These are phyloP conservation scores for Acanthisitta chloris DNA, from an alignment of 2,113 vertebrate species.

Conservation along the genomic window DNA sequence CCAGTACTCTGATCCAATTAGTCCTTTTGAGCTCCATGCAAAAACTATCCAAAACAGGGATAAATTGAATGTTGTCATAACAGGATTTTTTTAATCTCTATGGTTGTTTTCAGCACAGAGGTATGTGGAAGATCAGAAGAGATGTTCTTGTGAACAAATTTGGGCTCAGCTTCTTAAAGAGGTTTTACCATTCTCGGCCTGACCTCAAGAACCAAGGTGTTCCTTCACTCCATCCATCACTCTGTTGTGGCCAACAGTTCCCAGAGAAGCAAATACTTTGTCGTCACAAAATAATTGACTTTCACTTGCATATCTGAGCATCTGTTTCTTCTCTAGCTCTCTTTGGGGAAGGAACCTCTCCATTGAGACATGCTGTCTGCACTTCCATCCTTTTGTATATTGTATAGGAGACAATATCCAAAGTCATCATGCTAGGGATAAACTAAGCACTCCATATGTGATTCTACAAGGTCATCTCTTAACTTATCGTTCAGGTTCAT, in stretches of 20 bases:
- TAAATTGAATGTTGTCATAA: not conserved
- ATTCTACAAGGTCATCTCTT: not conserved
- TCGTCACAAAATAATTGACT: not conserved
- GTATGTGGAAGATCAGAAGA: not conserved
- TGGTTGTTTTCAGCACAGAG: not conserved
- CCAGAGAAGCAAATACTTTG: not conserved
- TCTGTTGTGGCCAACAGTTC: not conserved
- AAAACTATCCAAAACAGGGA: not conserved
- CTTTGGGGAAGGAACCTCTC: not conserved
- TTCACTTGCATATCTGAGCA: not conserved
- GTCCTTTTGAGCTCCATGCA: not conserved
- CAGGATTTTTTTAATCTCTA: not conserved
- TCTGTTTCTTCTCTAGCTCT: not conserved
- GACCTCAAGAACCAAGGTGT: not conserved
- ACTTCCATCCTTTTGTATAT: not conserved
- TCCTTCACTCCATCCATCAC: not conserved
- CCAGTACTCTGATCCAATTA: not conserved
- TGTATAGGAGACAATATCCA: not conserved
- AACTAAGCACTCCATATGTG: not conserved
- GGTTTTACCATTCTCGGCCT: not conserved
- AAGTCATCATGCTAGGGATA: not conserved
- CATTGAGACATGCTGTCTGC: not conserved
- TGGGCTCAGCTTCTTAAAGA: not conserved
- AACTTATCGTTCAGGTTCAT: not conserved
- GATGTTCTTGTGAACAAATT: not conserved